These are phyloP conservation scores for Rhinopomastus cyanomelas DNA, from an alignment of 2,113 vertebrate species.

Conservation along the genomic window DNA sequence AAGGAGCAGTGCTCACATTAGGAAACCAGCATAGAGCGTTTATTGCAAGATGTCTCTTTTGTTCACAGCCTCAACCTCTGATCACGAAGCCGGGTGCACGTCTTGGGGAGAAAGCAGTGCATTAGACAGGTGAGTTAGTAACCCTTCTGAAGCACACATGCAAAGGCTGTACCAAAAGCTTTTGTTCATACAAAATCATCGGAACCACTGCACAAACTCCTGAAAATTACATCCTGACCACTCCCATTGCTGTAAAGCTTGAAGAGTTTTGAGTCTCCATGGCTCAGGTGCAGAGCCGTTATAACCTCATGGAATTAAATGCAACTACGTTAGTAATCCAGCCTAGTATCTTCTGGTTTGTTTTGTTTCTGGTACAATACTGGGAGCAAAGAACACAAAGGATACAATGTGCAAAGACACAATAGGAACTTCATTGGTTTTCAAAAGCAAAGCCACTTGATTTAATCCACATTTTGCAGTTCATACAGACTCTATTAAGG, in stretches of 20 bases:
- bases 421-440: not conserved
- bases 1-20: not conserved
- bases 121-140: not conserved
- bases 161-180: not conserved
- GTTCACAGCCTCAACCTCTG: not conserved
- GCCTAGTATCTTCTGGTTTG: not conserved
- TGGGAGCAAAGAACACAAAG: not conserved
- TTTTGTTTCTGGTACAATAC: not conserved
- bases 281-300: not conserved
- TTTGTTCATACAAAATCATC: not conserved
- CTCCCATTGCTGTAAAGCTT: not conserved
- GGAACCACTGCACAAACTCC: not conserved
- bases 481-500: not conserved
- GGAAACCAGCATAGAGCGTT: not conserved
- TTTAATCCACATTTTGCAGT: not conserved
- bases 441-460: slow-evolving; percentile 3
- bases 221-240: not conserved
- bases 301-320: not conserved
- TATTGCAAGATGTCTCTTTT: not conserved
- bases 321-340: not conserved
- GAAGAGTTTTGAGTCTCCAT: not conserved
- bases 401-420: not conserved
- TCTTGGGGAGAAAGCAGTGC: not conserved
- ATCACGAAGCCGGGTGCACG: not conserved
- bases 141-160: not conserved